These are phyloP conservation scores for Barypeithes pellucidus DNA, from an alignment of 2,888 invertebrate genomes.

Conservation along the genomic window DNA sequence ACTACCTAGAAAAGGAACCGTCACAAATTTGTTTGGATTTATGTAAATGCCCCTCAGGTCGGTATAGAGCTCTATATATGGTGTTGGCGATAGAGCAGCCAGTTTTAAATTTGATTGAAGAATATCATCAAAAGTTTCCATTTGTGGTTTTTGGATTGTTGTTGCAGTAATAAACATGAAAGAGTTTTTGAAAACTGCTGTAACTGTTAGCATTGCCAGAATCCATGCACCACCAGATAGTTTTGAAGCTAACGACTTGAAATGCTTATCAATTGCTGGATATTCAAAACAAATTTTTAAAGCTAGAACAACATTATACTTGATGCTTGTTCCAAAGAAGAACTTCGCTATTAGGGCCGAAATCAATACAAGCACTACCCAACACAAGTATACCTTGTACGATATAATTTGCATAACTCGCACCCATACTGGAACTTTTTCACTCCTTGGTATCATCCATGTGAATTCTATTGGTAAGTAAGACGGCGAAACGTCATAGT, in stretches of 20 bases:
- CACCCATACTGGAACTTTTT: neutral
- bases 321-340: neutral
- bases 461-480: neutral
- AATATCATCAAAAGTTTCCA: constrained; percentile 14
- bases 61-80: too few relatives aligned
- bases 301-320: neutral
- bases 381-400: neutral
- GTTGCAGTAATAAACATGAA: constrained; percentile 2
- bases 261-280: neutral
- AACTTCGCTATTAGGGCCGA: neutral
- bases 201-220: neutral
- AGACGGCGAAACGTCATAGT: neutral
- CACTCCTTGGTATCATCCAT: neutral
- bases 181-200: constrained; percentile 7
- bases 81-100: too few relatives aligned
- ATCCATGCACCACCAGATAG: neutral
- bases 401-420: neutral
- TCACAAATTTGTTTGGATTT: neutral
- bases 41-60: neutral
- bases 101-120: constrained; percentile 11
- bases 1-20: neutral
- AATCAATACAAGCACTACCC: neutral
- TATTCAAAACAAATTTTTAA: neutral
- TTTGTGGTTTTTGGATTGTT: neutral
- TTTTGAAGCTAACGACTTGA: neutral